Base-by-base conservation (phyloP, 2,113 vertebrate species). In the Xerus inauris region DNA sequence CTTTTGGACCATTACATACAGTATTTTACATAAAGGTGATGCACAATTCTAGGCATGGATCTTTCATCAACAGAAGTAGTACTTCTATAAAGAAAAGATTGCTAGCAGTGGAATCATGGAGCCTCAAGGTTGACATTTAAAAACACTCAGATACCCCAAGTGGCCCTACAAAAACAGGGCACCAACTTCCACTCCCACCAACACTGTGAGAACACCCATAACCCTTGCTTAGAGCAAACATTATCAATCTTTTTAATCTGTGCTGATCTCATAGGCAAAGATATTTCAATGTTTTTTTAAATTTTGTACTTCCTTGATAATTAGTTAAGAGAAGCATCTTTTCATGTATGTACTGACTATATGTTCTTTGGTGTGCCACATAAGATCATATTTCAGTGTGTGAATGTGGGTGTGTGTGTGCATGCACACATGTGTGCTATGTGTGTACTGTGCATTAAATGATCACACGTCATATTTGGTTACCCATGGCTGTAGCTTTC, bases 311-410 rank as follows among this genome's bases (percentile, higher is more conserved):
- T 94, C 54, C 73, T 85, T 86, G 69, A 49, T 71, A 47, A 75
- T 86, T 67, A 35, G 24, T 42, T 57, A 92, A 83, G 80, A 95
- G 89, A 90, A 49, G 42, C n/a, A 79, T 85, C 75, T 96, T 69
- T 65, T 71, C 75, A 51, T 42, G 20, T 13, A 57, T 57, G 49
- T 82, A 71, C 24, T 77, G n/a, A 28, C 69, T 57, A 0, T 76
- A 7, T 86, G 65, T 24, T 64, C 85, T 79, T 20, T 40, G 20
- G 6, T 4, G 30, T 35, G 51, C 89, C 86, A 91, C 86, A 73
- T 62, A 73, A 93, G 81, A 84, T 89, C 85, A 73, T 32, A 80
- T 19, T 51, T 94, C 22, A 47, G n/a, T 54, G 13, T 54, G 24
- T 30, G 2, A 5, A 54, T 54, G 54, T 57, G 54, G 20, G 19